Conservation (phyloP, 2,113 vertebrate genomes). For the Vidua chalybeata region DNA sequence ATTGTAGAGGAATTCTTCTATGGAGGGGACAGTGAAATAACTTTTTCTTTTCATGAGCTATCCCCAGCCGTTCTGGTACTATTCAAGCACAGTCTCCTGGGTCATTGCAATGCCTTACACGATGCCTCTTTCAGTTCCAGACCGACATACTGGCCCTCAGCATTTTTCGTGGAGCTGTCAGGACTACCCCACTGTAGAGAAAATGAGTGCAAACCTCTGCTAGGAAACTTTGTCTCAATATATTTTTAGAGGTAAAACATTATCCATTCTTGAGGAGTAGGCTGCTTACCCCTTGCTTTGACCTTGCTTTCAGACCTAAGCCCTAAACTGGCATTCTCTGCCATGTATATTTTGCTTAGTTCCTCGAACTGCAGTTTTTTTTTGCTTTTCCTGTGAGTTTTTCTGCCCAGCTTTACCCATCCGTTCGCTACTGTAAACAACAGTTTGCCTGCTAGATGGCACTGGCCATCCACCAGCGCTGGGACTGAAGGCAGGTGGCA, state of each 20-base stretch:
- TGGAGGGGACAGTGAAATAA: not conserved
- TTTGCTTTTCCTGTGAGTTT: not conserved
- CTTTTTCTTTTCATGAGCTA: not conserved
- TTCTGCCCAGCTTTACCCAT: not conserved
- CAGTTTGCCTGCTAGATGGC: slow-evolving; percentile 64
- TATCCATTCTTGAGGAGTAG: not conserved
- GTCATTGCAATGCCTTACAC: not conserved
- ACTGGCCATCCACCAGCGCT: slow-evolving; percentile 56
- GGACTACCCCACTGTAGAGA: not conserved
- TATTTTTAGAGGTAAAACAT: not conserved
- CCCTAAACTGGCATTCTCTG: not conserved
- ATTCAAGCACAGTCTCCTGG: not conserved
- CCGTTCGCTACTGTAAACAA: slow-evolving; percentile 24
- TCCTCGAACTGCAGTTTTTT: not conserved
- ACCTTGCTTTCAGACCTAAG: not conserved
- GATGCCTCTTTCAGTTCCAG: not conserved
- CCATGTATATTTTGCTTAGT: not conserved
- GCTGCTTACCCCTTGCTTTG: not conserved
- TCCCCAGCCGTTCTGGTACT: not conserved
- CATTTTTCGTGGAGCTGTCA: not conserved
- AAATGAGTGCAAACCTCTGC: not conserved
- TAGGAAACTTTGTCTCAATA: not conserved
- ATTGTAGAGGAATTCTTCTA: not conserved
- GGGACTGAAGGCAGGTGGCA: slow-evolving; percentile 50
- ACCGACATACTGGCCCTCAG: not conserved